Conservation (phyloP, 1,140 invertebrate genomes). For the Lucilia cuprina region DNA sequence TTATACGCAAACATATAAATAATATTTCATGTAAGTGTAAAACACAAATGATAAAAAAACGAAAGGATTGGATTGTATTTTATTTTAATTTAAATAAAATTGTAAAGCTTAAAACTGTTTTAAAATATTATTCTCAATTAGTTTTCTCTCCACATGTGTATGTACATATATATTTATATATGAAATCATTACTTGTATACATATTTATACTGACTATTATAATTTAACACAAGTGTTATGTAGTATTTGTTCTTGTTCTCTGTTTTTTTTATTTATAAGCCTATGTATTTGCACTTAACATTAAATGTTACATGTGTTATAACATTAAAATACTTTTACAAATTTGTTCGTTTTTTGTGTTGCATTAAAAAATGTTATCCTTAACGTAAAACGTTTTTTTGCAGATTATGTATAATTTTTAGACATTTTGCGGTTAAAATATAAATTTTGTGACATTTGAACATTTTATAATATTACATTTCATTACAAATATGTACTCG, state of each 20-base stretch:
- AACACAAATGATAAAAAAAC: no score
- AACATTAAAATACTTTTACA: not conserved
- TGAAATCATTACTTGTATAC: not conserved
- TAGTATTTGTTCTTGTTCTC: not conserved
- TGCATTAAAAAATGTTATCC: not conserved
- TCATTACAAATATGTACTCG: not conserved
- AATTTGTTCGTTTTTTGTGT: not conserved
- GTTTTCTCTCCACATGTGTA: no score
- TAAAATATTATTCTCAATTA: no score
- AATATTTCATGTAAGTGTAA: not conserved
- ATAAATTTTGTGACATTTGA: not conserved
- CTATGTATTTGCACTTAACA: not conserved
- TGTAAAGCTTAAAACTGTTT: no score
- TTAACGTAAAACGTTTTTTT: not conserved
- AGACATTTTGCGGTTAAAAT: conserved; percentile 1
- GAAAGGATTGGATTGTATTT: no score
- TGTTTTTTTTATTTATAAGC: not conserved
- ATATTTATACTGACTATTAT: not conserved
- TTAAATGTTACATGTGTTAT: conserved; percentile 12
- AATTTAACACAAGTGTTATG: not conserved
- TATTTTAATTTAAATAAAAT: no score
- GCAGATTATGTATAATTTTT: not conserved
- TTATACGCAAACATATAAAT: not conserved
- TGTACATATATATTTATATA: not conserved
- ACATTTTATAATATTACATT: not conserved